These are phyloP conservation scores for Drosophila greeni DNA, from an alignment of 2,888 invertebrate genomes.

Conservation along the genomic window DNA sequence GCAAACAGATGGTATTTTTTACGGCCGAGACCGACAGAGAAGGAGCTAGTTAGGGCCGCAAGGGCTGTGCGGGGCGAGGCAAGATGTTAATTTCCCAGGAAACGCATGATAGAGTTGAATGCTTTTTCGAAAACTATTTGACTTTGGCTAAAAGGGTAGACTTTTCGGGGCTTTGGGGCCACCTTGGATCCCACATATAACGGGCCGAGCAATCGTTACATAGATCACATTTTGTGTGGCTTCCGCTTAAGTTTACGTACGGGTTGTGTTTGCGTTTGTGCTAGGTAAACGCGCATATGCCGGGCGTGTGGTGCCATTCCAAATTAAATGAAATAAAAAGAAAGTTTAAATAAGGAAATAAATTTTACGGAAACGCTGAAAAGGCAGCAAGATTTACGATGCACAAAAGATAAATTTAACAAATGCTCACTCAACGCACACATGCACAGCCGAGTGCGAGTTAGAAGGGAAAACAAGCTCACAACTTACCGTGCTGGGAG, in stretches of 20 bases:
- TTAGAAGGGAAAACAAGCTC: slow-evolving; percentile 20
- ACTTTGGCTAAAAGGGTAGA: slow-evolving; percentile 57
- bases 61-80: slow-evolving; percentile 24
- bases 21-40: slow-evolving; percentile 47
- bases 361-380: slow-evolving; percentile 68
- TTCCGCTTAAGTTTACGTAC: slow-evolving; percentile 40
- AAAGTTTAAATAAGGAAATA: slow-evolving; percentile 74
- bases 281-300: slow-evolving; percentile 24
- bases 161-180: background rate
- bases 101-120: slow-evolving; percentile 74
- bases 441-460: slow-evolving; percentile 12
- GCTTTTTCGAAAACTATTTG: slow-evolving; percentile 71
- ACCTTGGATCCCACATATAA: slow-evolving; percentile 32
- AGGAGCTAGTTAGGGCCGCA: slow-evolving; percentile 54
- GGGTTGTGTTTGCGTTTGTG: slow-evolving; percentile 6
- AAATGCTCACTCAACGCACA: slow-evolving; percentile 36
- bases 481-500: background rate
- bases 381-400: slow-evolving; percentile 73
- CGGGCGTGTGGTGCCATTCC: slow-evolving; percentile 14
- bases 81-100: slow-evolving; percentile 74
- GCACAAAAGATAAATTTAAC: slow-evolving; percentile 66
- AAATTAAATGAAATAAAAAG: slow-evolving; percentile 70
- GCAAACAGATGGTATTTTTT: slow-evolving; percentile 49
- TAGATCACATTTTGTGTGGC: slow-evolving; percentile 56
- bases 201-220: slow-evolving; percentile 53